These are phyloP conservation scores for Lucilia cuprina DNA, from an alignment of 1,140 invertebrate genomes.

Conservation along the genomic window DNA sequence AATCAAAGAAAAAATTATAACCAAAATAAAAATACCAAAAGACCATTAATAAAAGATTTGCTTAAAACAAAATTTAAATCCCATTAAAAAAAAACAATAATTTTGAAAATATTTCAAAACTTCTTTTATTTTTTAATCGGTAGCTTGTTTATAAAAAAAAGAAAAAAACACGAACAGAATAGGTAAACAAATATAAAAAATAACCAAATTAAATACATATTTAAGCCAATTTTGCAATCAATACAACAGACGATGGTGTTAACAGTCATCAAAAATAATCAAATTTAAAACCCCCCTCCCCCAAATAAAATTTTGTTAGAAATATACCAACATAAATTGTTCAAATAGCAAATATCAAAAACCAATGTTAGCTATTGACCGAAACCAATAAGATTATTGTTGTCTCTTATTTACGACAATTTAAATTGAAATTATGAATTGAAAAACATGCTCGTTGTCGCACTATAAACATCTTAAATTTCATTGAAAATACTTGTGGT, in stretches of 20 bases:
- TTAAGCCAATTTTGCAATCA: conserved; percentile 2
- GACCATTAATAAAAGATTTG: not conserved
- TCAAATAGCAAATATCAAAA: not conserved
- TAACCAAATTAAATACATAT: not conserved
- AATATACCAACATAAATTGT: not conserved
- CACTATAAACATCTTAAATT: not conserved
- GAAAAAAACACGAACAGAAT: not conserved
- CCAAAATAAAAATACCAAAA: not conserved
- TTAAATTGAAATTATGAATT: not conserved
- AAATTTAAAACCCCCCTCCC: not conserved
- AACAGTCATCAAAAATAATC: not conserved
- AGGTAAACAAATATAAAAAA: no score
- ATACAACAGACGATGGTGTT: not conserved
- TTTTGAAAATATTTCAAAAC: not conserved
- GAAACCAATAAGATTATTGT: not conserved
- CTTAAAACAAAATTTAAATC: not conserved
- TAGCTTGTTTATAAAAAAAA: not conserved
- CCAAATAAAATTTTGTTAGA: not conserved
- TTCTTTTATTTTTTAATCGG: not conserved
- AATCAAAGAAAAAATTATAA: not conserved
- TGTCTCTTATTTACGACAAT: not conserved
- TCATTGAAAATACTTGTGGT: not conserved
- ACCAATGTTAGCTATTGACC: not conserved
- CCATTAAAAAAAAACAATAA: not conserved
- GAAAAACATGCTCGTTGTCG: not conserved